These are phyloP conservation scores for Ditylenchus weischeri DNA, from an alignment of 2,888 invertebrate species.

Conservation along the genomic window DNA sequence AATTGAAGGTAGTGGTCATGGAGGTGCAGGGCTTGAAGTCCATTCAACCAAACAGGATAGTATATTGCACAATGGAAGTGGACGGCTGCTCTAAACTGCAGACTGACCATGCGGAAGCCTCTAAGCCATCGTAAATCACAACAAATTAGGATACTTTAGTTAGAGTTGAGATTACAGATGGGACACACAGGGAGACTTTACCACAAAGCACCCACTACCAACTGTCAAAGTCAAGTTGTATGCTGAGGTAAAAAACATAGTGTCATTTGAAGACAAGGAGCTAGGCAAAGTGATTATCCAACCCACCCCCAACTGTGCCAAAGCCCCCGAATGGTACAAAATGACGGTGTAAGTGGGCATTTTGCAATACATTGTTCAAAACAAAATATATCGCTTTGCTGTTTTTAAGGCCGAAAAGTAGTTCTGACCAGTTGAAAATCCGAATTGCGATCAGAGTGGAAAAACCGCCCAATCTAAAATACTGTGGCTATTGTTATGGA, in stretches of 20 bases:
- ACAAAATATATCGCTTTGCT: no score
- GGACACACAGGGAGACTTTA: constrained; percentile 99
- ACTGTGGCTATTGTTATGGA: constrained; percentile 75
- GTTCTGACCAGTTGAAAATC: constrained; percentile 88
- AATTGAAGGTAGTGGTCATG: constrained; percentile 85
- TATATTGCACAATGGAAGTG: constrained; percentile 99
- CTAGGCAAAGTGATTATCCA: constrained; percentile 61
- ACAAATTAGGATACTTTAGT: no score
- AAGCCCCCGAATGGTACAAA: constrained; percentile 83
- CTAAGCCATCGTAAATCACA: constrained; percentile 72
- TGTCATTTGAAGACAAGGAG: constrained; percentile 90
- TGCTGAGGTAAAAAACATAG: constrained; percentile 92
- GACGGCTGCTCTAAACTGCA: constrained; percentile 97
- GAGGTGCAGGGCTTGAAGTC: constrained; percentile 97
- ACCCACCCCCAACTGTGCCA: constrained; percentile 67
- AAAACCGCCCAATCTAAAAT: constrained; percentile 94
- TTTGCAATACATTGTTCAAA: no score
- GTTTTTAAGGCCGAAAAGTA: constrained; percentile 72
- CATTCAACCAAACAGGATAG: constrained; percentile 90
- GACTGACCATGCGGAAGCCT: constrained; percentile 98
- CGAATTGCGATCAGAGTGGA: constrained; percentile 97
- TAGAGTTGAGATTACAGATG: constrained; percentile 68
- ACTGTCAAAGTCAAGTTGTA: constrained; percentile 94
- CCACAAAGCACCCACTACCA: constrained; percentile 92
- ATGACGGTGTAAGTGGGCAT: constrained; percentile 71